A percentile compares a stretch with the other conserved stretches of the same genome.
These are phyloP conservation scores for Romanogobio albipinnatus DNA, from an alignment of 2,113 vertebrate species.

Conservation along the genomic window DNA sequence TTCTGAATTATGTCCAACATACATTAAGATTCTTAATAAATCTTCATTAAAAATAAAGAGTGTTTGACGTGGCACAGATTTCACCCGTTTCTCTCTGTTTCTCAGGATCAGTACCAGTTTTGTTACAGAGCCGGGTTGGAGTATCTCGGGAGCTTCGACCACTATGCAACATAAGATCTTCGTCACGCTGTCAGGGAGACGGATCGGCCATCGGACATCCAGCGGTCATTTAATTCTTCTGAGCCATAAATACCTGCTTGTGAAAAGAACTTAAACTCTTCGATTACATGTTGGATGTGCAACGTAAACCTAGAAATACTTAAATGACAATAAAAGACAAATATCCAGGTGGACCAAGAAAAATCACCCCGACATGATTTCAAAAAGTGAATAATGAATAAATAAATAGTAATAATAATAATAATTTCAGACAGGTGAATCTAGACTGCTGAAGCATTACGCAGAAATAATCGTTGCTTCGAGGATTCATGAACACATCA, in stretches of 20 bases:
- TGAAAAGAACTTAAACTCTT: slow-evolving; percentile 97
- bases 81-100: neutral
- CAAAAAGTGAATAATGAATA: slow-evolving; percentile 58
- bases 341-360: slow-evolving; percentile 92
- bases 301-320: slow-evolving; percentile 72
- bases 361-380: slow-evolving; percentile 71
- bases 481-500: slow-evolving; percentile 80
- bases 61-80: neutral
- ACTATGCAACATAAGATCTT: slow-evolving; percentile 99
- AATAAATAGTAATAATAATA: slow-evolving; percentile 30
- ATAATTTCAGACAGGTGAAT: slow-evolving; percentile 73
- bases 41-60: neutral
- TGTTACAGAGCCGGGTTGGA: slow-evolving; percentile 98
- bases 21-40: neutral
- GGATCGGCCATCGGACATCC: slow-evolving; percentile 88
- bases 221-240: slow-evolving; percentile 90
- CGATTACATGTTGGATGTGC: slow-evolving; percentile 92
- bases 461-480: slow-evolving; percentile 78
- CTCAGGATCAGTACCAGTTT: slow-evolving; percentile 98
- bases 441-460: slow-evolving; percentile 84
- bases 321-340: slow-evolving; percentile 68
- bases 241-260: slow-evolving; percentile 98
- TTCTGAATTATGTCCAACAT: neutral
- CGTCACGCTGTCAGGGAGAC: slow-evolving; percentile 63
- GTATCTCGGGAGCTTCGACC: slow-evolving; percentile 99